Evolutionary conservation across 2,797 vertebrate genomes (phyloP).

Genomic region (Galago senegalensis): DNA sequence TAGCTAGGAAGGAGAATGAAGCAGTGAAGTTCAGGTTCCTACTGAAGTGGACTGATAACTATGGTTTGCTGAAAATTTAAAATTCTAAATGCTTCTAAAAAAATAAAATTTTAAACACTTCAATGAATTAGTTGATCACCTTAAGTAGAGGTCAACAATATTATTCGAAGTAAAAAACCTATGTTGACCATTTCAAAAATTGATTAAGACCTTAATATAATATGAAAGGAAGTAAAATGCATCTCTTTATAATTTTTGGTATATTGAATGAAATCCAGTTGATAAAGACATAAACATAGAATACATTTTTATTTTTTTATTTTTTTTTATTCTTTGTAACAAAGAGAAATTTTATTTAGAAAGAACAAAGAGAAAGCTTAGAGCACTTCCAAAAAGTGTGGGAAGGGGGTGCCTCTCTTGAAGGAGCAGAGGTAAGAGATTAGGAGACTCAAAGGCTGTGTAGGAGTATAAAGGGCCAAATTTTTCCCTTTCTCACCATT

Average conservation of each 20-base stretch:
- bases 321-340: too few relatives aligned
- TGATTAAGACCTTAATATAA: not conserved
- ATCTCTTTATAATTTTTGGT: not conserved
- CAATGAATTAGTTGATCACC: not conserved
- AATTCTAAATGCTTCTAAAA: not conserved
- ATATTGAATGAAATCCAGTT: not conserved
- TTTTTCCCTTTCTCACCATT: too few relatives aligned
- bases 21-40: not conserved
- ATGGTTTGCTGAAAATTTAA: slow-evolving; percentile 15
- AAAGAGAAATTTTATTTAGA: too few relatives aligned
- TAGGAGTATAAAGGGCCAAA: too few relatives aligned
- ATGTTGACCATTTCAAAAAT: not conserved
- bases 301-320: not conserved
- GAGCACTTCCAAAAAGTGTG: too few relatives aligned
- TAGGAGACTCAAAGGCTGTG: too few relatives aligned
- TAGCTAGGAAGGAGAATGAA: slow-evolving; percentile 21
- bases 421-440: too few relatives aligned
- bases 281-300: not conserved
- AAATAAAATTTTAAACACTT: slow-evolving; percentile 2
- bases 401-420: too few relatives aligned
- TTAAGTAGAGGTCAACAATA: not conserved
- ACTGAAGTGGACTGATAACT: not conserved
- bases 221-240: not conserved
- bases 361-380: too few relatives aligned
- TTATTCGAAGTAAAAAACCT: not conserved